These are phyloP conservation scores for Thaumatotibia leucotreta DNA, from an alignment of 1,140 invertebrate genomes.

Conservation along the genomic window DNA sequence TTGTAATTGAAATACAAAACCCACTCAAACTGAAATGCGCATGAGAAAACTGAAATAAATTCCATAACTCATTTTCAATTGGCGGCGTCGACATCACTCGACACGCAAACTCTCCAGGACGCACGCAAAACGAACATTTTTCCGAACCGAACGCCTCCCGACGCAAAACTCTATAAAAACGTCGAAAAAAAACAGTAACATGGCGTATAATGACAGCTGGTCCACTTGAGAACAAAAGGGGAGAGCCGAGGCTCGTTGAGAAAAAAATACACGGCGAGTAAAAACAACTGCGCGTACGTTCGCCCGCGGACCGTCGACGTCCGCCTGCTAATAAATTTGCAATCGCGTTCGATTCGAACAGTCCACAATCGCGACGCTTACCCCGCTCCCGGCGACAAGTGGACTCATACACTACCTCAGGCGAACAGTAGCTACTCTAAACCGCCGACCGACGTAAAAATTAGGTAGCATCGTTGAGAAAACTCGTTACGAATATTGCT, in stretches of 20 bases:
- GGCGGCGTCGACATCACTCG: conserved; percentile 53
- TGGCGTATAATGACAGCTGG: conserved; percentile 78
- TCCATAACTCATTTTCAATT: conserved; percentile 66
- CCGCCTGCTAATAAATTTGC: conserved; percentile 70
- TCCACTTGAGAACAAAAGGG: conserved; percentile 77
- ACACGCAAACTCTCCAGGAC: conserved; percentile 68
- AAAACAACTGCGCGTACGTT: conserved; percentile 70
- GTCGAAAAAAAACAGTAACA: conserved; percentile 77
- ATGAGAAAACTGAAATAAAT: conserved; percentile 51
- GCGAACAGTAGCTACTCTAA: conserved; percentile 30
- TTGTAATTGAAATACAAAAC: conserved; percentile 43
- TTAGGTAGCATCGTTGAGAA: conserved; percentile 69
- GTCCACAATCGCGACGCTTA: conserved; percentile 31
- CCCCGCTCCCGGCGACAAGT: conserved; percentile 33
- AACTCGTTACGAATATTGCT: conserved; percentile 75
- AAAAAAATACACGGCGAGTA: conserved; percentile 73
- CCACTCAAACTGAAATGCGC: conserved; percentile 38
- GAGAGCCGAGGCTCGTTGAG: conserved; percentile 70
- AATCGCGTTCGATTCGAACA: conserved; percentile 62
- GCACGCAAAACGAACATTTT: conserved; percentile 76
- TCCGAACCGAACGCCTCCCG: conserved; percentile 70
- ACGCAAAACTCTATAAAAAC: conserved; percentile 76
- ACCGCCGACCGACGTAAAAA: conserved; percentile 57
- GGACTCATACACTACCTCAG: conserved; percentile 38
- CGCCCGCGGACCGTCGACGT: conserved; percentile 47